phyloP scores from a whole-genome alignment of 1,140 invertebrate genomes.

The Agraylea sexmaculata region DNA sequence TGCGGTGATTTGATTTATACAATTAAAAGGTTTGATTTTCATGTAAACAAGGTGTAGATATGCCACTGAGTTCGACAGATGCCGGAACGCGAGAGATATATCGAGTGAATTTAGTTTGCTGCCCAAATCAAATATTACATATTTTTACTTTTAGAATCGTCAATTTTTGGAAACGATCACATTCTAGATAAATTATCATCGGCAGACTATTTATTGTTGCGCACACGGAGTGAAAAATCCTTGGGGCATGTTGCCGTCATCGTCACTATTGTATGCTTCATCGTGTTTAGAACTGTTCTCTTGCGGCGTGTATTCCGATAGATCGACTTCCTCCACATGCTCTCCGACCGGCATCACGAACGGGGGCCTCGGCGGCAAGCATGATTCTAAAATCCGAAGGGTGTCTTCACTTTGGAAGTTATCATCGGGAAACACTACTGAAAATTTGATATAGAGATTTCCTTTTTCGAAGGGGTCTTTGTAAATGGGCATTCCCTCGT shows the following conservation, averaged over 20 bases:
- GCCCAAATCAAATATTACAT: too few species aligned
- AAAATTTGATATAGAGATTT: conserved; percentile 78
- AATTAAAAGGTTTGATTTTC: too few species aligned
- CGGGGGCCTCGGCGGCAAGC: conserved; percentile 54
- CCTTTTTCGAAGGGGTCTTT: conserved; percentile 76
- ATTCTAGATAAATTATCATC: neutral
- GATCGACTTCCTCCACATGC: conserved; percentile 70
- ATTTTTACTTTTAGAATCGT: too few species aligned
- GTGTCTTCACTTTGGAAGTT: conserved; percentile 61
- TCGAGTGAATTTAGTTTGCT: too few species aligned
- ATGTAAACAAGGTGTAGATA: too few species aligned
- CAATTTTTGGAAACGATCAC: neutral
- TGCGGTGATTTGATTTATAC: too few species aligned
- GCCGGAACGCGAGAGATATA: too few species aligned
- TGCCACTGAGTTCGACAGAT: too few species aligned
- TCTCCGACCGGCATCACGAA: conserved; percentile 58
- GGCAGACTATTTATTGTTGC: conserved; percentile 41
- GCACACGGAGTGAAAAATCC: conserved; percentile 55
- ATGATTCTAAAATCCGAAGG: conserved; percentile 55
- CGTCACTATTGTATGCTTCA: conserved; percentile 56
- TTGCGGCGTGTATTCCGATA: conserved; percentile 61
- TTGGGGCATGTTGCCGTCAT: conserved; percentile 47
- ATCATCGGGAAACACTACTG: conserved; percentile 70
- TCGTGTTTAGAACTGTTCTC: conserved; percentile 40
- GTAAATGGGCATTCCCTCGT: conserved; percentile 84